A percentile compares a stretch with the other conserved stretches of the same genome.
phyloP scores from a whole-genome alignment of 1,140 invertebrate genomes.

The Whitmania pigra region DNA sequence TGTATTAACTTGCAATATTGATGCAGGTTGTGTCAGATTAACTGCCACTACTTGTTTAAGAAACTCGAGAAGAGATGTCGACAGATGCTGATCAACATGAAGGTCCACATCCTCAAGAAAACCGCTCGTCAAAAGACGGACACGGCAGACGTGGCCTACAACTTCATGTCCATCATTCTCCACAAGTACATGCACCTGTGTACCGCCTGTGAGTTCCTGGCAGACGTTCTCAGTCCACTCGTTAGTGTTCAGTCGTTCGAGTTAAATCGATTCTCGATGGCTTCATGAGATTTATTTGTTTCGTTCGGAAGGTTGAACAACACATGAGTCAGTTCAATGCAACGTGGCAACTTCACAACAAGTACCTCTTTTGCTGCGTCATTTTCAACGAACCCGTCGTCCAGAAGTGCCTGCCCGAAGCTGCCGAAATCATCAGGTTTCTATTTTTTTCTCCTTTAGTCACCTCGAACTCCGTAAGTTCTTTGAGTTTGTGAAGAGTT shows the following conservation, averaged over 20 bases:
- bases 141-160: conserved; percentile 36
- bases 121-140: conserved; percentile 39
- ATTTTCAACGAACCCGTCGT: conserved; percentile 52
- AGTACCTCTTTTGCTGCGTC: conserved; percentile 52
- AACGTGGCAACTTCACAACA: conserved; percentile 53
- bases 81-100: conserved; percentile 53
- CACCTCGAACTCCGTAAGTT: too few relatives aligned
- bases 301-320: conserved; percentile 30
- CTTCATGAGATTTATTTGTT: background rate
- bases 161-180: conserved; percentile 45
- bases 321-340: conserved; percentile 50
- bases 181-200: conserved; percentile 52
- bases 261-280: too few relatives aligned
- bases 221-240: conserved; percentile 48
- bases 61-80: conserved; percentile 51
- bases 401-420: conserved; percentile 47
- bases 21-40: conserved; percentile 48
- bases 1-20: conserved; percentile 29
- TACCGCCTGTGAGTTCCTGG: conserved; percentile 46
- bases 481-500: too few relatives aligned
- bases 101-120: conserved; percentile 49
- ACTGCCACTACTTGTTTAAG: conserved; percentile 53
- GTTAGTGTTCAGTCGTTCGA: conserved; percentile 27
- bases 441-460: background rate
- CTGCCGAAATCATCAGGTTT: conserved; percentile 46